Conservation (phyloP, 2,113 vertebrate species). For the Sylvilagus bachmani region DNA sequence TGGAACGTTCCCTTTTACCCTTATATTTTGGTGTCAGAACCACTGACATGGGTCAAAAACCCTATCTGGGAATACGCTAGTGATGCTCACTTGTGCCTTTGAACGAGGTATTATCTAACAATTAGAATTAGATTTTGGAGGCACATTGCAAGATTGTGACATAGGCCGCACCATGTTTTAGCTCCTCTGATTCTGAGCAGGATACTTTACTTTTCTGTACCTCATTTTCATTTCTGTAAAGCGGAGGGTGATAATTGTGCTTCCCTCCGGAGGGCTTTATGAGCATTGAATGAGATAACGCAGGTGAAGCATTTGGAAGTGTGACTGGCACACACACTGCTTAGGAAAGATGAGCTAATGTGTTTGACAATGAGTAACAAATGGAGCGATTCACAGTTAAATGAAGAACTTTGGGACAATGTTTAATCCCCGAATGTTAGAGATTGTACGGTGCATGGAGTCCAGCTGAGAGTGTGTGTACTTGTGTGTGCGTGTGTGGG, state of each 20-base stretch:
- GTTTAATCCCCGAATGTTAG: slow-evolving; percentile 23
- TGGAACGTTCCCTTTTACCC: not conserved
- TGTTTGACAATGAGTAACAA: slow-evolving; percentile 48
- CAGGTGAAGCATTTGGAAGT: slow-evolving; percentile 5
- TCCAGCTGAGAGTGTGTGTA: not conserved
- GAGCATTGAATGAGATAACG: not conserved
- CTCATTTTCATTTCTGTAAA: not conserved
- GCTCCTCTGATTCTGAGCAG: not conserved
- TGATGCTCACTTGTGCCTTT: not conserved
- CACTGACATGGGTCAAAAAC: not conserved
- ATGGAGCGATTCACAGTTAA: slow-evolving; percentile 29
- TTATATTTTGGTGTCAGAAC: slow-evolving; percentile 37
- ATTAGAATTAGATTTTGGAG: not conserved
- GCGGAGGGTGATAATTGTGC: not conserved
- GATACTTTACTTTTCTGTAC: not conserved
- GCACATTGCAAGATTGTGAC: not conserved
- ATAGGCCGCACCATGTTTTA: not conserved
- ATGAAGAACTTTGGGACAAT: slow-evolving; percentile 4
- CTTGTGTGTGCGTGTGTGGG: not conserved
- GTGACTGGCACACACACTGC: not conserved
- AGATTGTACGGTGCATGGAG: not conserved
- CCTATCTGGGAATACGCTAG: not conserved
- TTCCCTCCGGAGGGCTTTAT: not conserved
- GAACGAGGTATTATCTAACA: not conserved
- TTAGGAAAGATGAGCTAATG: not conserved